These are phyloP conservation scores for Drosophila hamatofila DNA, from an alignment of 2,888 invertebrate genomes.

Conservation along the genomic window DNA sequence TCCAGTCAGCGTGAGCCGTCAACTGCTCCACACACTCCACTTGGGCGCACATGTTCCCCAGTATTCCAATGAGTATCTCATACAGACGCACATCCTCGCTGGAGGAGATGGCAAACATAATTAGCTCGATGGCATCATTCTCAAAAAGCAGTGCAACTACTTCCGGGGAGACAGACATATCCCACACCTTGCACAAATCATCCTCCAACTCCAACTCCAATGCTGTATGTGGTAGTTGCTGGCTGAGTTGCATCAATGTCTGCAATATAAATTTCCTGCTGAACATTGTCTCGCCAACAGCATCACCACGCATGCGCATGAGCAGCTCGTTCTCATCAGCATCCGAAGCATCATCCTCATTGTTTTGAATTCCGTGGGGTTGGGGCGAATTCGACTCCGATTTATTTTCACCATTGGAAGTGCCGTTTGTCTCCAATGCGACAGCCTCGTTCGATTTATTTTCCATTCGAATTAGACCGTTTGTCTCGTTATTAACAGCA, in stretches of 20 bases:
- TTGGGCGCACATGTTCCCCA: constrained; percentile 93
- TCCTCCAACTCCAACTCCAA: constrained; percentile 88
- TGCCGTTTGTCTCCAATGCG: constrained; percentile 30
- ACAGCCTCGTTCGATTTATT: constrained; percentile 29
- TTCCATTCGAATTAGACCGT: constrained; percentile 15
- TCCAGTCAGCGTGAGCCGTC: constrained; percentile 87
- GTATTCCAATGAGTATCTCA: constrained; percentile 93
- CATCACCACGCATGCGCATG: constrained; percentile 89
- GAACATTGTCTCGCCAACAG: constrained; percentile 92
- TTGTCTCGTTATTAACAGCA: constrained; percentile 32
- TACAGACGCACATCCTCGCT: constrained; percentile 88
- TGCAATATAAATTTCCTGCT: constrained; percentile 91
- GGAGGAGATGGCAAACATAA: constrained; percentile 87
- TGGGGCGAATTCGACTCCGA: constrained; percentile 51
- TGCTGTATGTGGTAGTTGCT: constrained; percentile 32
- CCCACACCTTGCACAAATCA: constrained; percentile 92
- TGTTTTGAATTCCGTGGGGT: constrained; percentile 46
- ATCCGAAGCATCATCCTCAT: constrained; percentile 59
- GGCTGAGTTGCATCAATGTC: constrained; percentile 88
- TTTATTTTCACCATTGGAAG: constrained; percentile 35
- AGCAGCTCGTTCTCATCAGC: constrained; percentile 73
- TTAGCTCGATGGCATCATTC: constrained; percentile 88
- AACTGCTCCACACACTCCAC: constrained; percentile 87
- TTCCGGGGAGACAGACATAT: constrained; percentile 93
- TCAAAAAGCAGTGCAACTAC: constrained; percentile 90